Evolutionary conservation across 2,797 vertebrate genomes (phyloP).

Genomic region (Silurus lanzhouensis): DNA sequence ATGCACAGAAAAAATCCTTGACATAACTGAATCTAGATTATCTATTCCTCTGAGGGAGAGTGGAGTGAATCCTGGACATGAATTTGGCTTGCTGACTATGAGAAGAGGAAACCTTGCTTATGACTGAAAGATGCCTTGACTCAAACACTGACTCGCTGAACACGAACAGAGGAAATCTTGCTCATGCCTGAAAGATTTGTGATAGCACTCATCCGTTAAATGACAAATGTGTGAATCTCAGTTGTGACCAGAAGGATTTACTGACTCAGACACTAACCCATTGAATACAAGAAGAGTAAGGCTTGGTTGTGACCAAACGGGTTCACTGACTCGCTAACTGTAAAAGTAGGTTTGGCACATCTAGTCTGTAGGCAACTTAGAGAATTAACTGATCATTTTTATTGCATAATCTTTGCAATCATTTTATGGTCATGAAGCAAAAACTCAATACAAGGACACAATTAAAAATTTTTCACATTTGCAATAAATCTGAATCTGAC

Average conservation of each 20-base stretch:
- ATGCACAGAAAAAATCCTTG: neutral
- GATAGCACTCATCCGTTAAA: too few species aligned
- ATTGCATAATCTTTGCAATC: neutral
- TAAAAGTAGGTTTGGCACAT: neutral
- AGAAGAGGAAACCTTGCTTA: neutral
- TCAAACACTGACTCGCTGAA: neutral
- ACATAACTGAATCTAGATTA: neutral
- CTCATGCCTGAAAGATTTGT: neutral
- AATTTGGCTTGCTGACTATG: neutral
- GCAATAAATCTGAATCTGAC: neutral
- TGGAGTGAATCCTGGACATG: neutral
- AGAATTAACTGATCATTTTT: too few species aligned
- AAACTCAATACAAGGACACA: neutral
- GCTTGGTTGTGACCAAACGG: neutral
- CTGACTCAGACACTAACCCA: neutral
- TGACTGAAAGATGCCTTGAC: neutral
- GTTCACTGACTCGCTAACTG: neutral
- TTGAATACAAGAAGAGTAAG: neutral
- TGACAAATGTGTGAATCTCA: neutral
- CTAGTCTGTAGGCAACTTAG: neutral
- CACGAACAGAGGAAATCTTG: neutral
- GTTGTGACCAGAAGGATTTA: neutral
- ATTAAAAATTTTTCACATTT: neutral
- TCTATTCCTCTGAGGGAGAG: neutral
- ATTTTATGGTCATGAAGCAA: neutral